A percentile compares a stretch with the other conserved stretches of the same genome.
phyloP scores from a whole-genome alignment of 2,797 vertebrate species.

The Acipenser ruthenus region DNA sequence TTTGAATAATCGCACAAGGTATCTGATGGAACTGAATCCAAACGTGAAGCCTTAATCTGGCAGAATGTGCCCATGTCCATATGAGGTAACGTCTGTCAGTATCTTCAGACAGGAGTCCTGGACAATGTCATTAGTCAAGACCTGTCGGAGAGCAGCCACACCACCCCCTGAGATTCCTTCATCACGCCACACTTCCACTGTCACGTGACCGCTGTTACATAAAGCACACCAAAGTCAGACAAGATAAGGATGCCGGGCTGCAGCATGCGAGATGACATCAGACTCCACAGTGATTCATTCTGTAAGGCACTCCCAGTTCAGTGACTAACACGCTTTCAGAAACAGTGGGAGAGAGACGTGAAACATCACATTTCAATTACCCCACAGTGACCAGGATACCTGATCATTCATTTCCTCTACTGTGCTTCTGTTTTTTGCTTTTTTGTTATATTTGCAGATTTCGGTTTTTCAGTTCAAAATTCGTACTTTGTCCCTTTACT shows the following conservation, averaged over 20 bases:
- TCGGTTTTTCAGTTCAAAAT: no score
- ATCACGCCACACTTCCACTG: constrained; percentile 3
- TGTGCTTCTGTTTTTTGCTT: no score
- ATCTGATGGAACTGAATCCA: background rate
- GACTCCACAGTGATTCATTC: constrained; percentile 24
- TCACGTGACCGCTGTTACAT: constrained; percentile 30
- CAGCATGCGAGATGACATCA: constrained; percentile 23
- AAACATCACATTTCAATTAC: background rate
- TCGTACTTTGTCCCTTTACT: no score
- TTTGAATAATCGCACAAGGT: background rate
- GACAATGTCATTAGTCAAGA: constrained; percentile 12
- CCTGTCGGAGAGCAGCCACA: background rate
- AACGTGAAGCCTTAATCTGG: background rate
- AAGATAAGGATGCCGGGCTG: constrained; percentile 8
- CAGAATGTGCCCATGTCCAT: constrained; percentile 13
- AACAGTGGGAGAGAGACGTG: background rate
- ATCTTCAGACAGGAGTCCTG: constrained; percentile 2
- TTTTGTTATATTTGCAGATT: no score
- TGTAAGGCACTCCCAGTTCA: constrained; percentile 16
- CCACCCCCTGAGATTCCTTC: constrained; percentile 3
- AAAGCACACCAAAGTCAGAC: constrained; percentile 22
- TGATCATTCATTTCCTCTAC: no score
- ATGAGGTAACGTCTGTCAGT: constrained; percentile 17
- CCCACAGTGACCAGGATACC: no score
- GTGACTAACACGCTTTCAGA: constrained; percentile 4